Conservation (phyloP, 2,113 vertebrate species). For the Pseudorectes ferrugineus region DNA sequence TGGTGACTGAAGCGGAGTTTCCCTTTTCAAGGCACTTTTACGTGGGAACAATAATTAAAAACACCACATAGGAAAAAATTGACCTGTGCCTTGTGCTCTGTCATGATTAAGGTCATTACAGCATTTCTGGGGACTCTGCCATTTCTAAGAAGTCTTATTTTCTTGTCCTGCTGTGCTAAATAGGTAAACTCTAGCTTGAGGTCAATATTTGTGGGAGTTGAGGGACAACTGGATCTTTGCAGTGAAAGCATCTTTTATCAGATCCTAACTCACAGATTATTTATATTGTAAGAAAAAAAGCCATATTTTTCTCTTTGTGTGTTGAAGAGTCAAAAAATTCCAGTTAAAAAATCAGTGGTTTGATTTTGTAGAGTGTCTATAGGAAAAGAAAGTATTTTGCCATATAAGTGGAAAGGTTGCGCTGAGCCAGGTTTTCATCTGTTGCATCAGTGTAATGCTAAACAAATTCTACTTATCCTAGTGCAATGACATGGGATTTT, state of each 20-base stretch:
- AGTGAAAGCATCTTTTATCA: background rate
- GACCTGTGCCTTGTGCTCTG: background rate
- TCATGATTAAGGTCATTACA: background rate
- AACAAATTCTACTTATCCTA: background rate
- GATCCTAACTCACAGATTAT: background rate
- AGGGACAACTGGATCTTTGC: background rate
- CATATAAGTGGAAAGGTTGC: background rate
- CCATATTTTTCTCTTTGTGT: background rate
- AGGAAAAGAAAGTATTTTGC: background rate
- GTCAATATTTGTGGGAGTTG: background rate
- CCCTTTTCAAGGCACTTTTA: background rate
- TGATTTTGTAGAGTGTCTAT: background rate
- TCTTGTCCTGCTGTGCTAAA: background rate
- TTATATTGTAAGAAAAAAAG: background rate
- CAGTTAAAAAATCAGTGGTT: background rate
- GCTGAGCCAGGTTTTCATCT: background rate
- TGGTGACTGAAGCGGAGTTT: background rate
- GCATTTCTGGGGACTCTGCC: background rate
- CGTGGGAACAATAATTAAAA: background rate
- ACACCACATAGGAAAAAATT: background rate
- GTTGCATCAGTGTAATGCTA: background rate
- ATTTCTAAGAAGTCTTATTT: background rate
- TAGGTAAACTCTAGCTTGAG: background rate
- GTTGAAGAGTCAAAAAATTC: background rate
- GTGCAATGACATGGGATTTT: background rate